Percentiles rank a stretch among this genome's conserved stretches.
phyloP scores from a whole-genome alignment of 2,888 invertebrate genomes.

The Dyspetes luteomarginatus region DNA sequence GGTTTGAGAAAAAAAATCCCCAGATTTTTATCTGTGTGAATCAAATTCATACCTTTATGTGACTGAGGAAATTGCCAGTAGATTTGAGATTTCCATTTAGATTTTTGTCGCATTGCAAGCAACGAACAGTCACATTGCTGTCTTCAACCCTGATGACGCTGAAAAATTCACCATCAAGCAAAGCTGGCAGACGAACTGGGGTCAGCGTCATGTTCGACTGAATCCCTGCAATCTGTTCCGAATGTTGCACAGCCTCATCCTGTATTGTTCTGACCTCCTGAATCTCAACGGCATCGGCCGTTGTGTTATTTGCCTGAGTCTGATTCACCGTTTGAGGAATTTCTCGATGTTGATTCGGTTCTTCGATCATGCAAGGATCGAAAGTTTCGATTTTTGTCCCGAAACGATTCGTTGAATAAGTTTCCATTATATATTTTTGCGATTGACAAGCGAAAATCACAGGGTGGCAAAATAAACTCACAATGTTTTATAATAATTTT shows the following conservation, averaged over 20 bases:
- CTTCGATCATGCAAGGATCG: constrained; percentile 78
- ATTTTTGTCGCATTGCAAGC: constrained; percentile 80
- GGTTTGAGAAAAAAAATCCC: constrained; percentile 8
- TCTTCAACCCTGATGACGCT: constrained; percentile 81
- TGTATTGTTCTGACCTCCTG: constrained; percentile 68
- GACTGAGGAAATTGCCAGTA: constrained; percentile 82
- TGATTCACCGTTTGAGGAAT: constrained; percentile 73
- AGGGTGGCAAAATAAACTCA: not conserved
- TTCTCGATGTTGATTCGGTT: constrained; percentile 73
- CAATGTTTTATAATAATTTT: not conserved
- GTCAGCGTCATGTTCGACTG: constrained; percentile 79
- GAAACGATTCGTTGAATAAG: constrained; percentile 76
- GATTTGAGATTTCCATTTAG: constrained; percentile 82
- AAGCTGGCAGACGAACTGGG: constrained; percentile 81
- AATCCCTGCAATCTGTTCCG: constrained; percentile 73
- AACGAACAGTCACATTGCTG: constrained; percentile 81
- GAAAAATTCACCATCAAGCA: constrained; percentile 81
- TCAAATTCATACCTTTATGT: constrained; percentile 77
- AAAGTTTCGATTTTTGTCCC: constrained; percentile 80
- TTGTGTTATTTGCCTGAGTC: constrained; percentile 60
- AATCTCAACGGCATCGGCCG: constrained; percentile 68
- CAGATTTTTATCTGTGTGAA: not conserved
- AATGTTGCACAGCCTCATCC: constrained; percentile 68
- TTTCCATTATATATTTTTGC: constrained; percentile 75
- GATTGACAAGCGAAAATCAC: not conserved